Conservation (phyloP, 1,140 invertebrate species). For the Polyergus mexicanus region DNA sequence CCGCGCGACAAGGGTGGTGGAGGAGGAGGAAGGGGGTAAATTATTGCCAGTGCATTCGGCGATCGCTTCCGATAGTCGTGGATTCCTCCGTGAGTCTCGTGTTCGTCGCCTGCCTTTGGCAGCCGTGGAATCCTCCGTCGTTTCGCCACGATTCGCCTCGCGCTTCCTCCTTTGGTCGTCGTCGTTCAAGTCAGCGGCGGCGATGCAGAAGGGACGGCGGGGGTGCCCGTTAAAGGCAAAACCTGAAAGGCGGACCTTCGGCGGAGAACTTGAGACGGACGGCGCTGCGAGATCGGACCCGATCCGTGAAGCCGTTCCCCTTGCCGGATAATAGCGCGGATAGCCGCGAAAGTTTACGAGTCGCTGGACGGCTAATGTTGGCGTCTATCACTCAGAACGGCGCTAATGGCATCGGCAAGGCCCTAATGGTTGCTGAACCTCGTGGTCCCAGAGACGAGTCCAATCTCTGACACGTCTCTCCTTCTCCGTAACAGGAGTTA, state of each 20-base stretch:
- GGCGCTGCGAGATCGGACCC: constrained; percentile 73
- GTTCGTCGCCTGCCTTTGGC: constrained; percentile 71
- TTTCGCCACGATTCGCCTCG: constrained; percentile 59
- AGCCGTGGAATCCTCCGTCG: constrained; percentile 76
- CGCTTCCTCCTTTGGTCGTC: constrained; percentile 35
- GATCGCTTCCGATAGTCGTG: constrained; percentile 83
- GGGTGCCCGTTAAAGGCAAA: constrained; percentile 78
- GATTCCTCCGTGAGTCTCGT: constrained; percentile 76
- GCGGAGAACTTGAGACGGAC: constrained; percentile 75
- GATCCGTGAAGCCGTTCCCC: constrained; percentile 56
- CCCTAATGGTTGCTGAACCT: constrained; percentile 18
- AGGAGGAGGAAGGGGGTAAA: constrained; percentile 68
- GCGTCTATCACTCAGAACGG: constrained; percentile 61
- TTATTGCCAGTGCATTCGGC: constrained; percentile 80
- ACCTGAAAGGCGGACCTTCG: constrained; percentile 49
- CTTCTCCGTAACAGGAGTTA: constrained; percentile 27
- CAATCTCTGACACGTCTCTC: constrained; percentile 24
- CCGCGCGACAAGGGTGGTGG: constrained; percentile 21
- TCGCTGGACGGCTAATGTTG: constrained; percentile 51
- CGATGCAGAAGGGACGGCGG: constrained; percentile 58
- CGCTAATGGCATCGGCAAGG: constrained; percentile 54
- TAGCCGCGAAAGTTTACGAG: constrained; percentile 64
- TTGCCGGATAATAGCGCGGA: constrained; percentile 58
- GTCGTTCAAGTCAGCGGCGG: constrained; percentile 18
- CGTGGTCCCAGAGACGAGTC: constrained; percentile 13